Conservation (phyloP, 2,113 vertebrate species). For the Anser brachyrhynchus region DNA sequence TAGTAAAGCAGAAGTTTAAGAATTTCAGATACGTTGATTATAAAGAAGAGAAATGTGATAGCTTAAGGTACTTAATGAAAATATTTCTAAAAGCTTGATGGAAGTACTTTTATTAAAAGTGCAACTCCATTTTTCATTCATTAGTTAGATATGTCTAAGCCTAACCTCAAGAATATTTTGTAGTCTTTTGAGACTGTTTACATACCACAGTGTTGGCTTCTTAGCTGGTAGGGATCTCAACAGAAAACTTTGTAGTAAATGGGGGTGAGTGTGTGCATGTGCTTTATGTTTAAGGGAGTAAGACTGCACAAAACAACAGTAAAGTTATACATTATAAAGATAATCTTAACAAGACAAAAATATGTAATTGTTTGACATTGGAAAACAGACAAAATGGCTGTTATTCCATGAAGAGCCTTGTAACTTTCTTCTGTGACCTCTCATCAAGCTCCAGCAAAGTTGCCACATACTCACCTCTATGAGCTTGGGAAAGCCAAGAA, state of each 20-base stretch:
- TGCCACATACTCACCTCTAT: not conserved
- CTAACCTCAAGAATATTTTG: slow-evolving; percentile 68
- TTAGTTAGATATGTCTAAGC: slow-evolving; percentile 69
- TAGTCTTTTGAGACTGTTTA: slow-evolving; percentile 58
- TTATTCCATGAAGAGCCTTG: not conserved
- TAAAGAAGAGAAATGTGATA: not conserved
- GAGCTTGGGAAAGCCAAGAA: not conserved
- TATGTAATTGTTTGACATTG: not conserved
- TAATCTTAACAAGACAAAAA: not conserved
- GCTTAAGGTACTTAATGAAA: slow-evolving; percentile 32
- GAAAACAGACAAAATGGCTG: not conserved
- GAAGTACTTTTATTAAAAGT: slow-evolving; percentile 53
- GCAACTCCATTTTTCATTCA: slow-evolving; percentile 51
- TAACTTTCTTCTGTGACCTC: not conserved
- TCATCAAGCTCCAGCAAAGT: not conserved
- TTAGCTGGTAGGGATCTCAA: not conserved
- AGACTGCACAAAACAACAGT: not conserved
- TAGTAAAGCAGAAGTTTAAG: not conserved
- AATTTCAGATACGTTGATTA: not conserved
- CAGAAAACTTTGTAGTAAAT: not conserved
- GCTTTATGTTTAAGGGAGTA: not conserved
- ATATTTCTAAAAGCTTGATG: slow-evolving; percentile 1
- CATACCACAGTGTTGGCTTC: not conserved
- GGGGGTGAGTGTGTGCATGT: not conserved
- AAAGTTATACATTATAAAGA: not conserved